These are phyloP conservation scores for Coelinius sp. DNA, from an alignment of 2,888 invertebrate genomes.

Conservation along the genomic window DNA sequence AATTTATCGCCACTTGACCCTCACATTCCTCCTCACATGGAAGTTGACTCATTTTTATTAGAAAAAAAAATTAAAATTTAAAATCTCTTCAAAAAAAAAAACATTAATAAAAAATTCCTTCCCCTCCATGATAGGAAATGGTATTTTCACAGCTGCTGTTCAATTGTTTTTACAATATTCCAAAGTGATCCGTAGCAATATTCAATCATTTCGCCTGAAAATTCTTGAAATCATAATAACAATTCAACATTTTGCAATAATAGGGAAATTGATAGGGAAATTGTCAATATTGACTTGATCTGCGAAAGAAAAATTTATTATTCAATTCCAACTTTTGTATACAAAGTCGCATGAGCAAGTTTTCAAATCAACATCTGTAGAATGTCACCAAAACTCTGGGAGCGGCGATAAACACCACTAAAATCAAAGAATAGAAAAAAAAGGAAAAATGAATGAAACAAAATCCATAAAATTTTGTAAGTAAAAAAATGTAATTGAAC, in stretches of 20 bases:
- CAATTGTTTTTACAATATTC: neutral
- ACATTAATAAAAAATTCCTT: neutral
- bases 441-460: no score
- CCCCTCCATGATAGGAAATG: slow-evolving; percentile 20
- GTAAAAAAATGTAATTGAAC: slow-evolving; percentile 56
- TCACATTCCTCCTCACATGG: slow-evolving; percentile 32
- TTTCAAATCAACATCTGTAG: neutral
- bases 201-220: slow-evolving; percentile 32
- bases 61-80: neutral
- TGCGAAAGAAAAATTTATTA: neutral
- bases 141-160: slow-evolving; percentile 20
- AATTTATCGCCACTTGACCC: neutral
- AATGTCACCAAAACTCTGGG: slow-evolving; percentile 20
- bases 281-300: no score
- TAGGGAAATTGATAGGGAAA: no score
- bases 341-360: slow-evolving; percentile 56
- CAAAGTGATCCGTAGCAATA: slow-evolving; percentile 10
- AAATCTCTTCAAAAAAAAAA: neutral
- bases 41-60: slow-evolving; percentile 27
- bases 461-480: no score
- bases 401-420: slow-evolving; percentile 30
- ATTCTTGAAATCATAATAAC: neutral
- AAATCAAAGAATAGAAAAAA: slow-evolving; percentile 12
- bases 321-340: neutral
- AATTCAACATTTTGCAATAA: no score